Evolutionary conservation across 2,888 invertebrate genomes (phyloP).

Genomic region (Drosophila testacea): DNA sequence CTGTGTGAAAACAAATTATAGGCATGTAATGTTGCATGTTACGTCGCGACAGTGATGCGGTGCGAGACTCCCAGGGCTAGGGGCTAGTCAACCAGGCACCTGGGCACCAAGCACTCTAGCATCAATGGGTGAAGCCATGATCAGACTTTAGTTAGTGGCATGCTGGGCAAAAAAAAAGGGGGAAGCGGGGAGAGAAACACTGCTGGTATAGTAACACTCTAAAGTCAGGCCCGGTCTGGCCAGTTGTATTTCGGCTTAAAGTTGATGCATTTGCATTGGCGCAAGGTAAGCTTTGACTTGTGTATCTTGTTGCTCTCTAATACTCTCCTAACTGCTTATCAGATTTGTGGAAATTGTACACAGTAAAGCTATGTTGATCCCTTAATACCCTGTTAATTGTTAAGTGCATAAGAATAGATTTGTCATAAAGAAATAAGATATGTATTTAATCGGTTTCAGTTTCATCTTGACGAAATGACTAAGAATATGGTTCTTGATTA

Average conservation of each 20-base stretch:
- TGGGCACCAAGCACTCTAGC: slow-evolving; percentile 40
- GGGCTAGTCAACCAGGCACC: slow-evolving; percentile 21
- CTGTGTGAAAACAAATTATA: slow-evolving; percentile 84
- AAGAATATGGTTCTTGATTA: neutral
- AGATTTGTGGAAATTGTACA: slow-evolving; percentile 78
- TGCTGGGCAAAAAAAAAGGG: slow-evolving; percentile 2
- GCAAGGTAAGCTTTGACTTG: slow-evolving; percentile 34
- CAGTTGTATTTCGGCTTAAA: slow-evolving; percentile 61
- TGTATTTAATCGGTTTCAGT: neutral
- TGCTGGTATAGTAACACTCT: slow-evolving; percentile 53
- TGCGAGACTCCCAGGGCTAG: slow-evolving; percentile 36
- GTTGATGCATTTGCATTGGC: slow-evolving; percentile 54
- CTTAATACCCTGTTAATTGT: slow-evolving; percentile 12
- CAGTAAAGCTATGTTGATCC: slow-evolving; percentile 4
- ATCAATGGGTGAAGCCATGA: slow-evolving; percentile 44
- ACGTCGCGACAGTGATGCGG: slow-evolving; percentile 57
- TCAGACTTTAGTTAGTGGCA: slow-evolving; percentile 35
- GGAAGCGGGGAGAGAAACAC: slow-evolving; percentile 1
- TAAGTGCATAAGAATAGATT: neutral
- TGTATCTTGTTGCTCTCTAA: slow-evolving; percentile 59
- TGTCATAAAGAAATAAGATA: neutral
- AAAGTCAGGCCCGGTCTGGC: slow-evolving; percentile 63
- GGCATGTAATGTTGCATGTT: slow-evolving; percentile 84
- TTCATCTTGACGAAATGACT: neutral
- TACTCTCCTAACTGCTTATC: slow-evolving; percentile 75